Base-by-base conservation (phyloP, 2,797 vertebrate species). In the Loriculus beryllinus region DNA sequence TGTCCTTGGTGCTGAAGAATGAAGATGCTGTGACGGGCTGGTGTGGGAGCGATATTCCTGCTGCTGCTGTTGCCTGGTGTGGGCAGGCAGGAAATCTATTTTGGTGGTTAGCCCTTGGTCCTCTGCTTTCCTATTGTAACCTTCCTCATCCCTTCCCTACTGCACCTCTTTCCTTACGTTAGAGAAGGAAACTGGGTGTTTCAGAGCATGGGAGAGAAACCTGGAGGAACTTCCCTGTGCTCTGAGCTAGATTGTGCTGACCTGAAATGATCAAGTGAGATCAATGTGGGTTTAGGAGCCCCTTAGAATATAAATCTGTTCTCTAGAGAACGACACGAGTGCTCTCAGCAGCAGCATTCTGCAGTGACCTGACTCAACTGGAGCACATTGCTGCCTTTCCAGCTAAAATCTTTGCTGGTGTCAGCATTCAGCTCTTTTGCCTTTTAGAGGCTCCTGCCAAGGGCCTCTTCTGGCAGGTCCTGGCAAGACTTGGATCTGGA, bases 301-400 rank as follows among this genome's bases (percentile, higher is more conserved):
- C 13, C 28, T 39, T 28, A 62, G 14, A 15, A 8, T 4, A 2
- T 3, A 4, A 4, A 2, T 13, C 13, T 33, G 1, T 8, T 40
- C 25, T 16, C 43, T 60, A 17, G 12, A 29, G 20, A n/a, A 47
- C 23, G 25, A 18, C 9, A 11, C 1, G 4, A 8, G 5, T 39
- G 31, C 52, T 35, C 16, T 26, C 51, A 39, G n/a, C 6, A 40
- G n/a, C 35, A 10, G 22, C 40, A 2, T 15, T 37, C 15, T 79
- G 64, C 23, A 25, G 63, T 39, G 35, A 49, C n/a, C 35, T 42
- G 25, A 1, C 10, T 62, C 42, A n/a, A 1, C 0, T 47, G 37
- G 43, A 64, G 22, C 21, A 31, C 31, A 12, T 14, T 0, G 4
- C 2, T 21, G 23, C 10, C 82, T 63, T 83, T 40, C 76, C 31